Base-by-base conservation (phyloP, 2,113 vertebrate genomes). In the Callochromis pleurospilus region DNA sequence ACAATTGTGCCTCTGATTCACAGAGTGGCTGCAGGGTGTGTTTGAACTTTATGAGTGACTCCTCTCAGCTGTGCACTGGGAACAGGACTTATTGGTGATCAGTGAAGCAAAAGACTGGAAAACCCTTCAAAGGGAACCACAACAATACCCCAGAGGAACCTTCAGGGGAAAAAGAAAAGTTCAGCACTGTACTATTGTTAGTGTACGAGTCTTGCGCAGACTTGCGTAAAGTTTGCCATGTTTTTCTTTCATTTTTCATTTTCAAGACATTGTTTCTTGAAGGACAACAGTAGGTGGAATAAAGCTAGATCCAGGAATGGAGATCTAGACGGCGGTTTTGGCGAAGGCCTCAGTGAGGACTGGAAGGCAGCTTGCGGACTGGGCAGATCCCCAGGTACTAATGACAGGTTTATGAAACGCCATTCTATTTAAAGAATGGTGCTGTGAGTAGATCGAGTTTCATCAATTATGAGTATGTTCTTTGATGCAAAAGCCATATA, bases 41-140 rank as follows among this genome's bases (percentile, higher is more conserved):
- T 75, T 86, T 91, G 82, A 90, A 85, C 85, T 88, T 86, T 53
- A 87, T 85, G 79, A 85, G 79, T 53, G 79, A 73, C 79, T 81
- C 29, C 49, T 62, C 60, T 75, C 55, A 62, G 80, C 80, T 68
- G 6, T 58, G 55, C 79, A 58, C 12, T 10, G 40, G 65, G 49
- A 88, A 88, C 51, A 77, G 38, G 77, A 89, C 60, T 77, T 91
- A 84, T 70, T 89, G 88, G 49, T 77, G 87, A 91, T 90, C 84
- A 89, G 91, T 87, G 93, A 70, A 79, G 80, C 85, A 89, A 90
- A 88, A 82, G 58, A 81, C 83, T 85, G 86, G 65, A 81, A 77
- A 81, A 40, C 79, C 62, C 83, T 85, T 90, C 85, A 94, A 90
- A 68, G 90, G 89, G 54, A 88, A 82, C 89, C 86, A 89, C 79